Conservation (phyloP, 2,797 vertebrate species). For the Phoxinus dragarum region DNA sequence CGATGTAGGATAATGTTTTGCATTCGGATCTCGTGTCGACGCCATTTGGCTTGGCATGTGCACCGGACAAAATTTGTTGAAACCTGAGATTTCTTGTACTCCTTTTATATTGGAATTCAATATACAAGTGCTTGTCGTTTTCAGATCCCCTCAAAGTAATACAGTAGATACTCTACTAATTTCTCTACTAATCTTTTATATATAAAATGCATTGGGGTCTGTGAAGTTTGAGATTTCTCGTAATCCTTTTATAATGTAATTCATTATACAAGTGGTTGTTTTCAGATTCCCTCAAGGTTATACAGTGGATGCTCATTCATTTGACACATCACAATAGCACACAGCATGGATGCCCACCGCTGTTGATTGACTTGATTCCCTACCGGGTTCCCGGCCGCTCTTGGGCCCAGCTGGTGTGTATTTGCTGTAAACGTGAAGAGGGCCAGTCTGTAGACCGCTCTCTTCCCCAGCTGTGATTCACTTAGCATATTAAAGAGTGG, state of each 20-base stretch:
- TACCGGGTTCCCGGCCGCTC: constrained; percentile 45
- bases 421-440: constrained; percentile 60
- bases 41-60: background rate
- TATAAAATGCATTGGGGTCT: background rate
- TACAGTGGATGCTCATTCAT: constrained; percentile 26
- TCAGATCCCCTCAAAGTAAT: background rate
- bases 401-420: constrained; percentile 62
- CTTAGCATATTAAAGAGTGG: constrained; percentile 66
- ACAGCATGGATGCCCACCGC: constrained; percentile 56
- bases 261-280: constrained; percentile 9
- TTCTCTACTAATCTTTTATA: background rate
- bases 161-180: background rate
- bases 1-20: constrained; percentile 14
- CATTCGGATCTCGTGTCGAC: background rate
- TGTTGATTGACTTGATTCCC: constrained; percentile 32
- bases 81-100: background rate
- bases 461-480: constrained; percentile 62
- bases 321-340: constrained; percentile 52
- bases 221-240: background rate
- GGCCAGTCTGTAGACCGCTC: constrained; percentile 41
- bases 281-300: constrained; percentile 24
- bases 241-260: background rate
- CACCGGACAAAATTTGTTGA: background rate
- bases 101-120: background rate
- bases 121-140: background rate